Conservation (phyloP, 23 tunicate species). For the Aplidium turbinatum region DNA sequence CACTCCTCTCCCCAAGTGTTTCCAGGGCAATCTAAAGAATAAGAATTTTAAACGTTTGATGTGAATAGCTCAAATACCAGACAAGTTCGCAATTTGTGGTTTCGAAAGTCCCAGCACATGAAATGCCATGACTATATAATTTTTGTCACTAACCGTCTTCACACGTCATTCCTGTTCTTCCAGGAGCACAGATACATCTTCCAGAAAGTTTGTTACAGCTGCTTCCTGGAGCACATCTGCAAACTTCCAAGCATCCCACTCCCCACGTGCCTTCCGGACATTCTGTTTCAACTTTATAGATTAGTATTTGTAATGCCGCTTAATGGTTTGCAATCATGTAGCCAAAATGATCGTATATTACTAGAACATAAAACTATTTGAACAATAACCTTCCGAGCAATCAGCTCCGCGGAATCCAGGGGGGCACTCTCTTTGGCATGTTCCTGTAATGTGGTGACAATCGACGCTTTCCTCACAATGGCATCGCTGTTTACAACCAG, state of each 20-base stretch:
- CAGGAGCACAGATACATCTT: constrained; percentile 73
- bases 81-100: too few relatives aligned
- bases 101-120: too few relatives aligned
- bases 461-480: constrained; percentile 86
- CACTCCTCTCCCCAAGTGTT: constrained; percentile 79
- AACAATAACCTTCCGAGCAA: constrained; percentile 87
- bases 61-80: neutral
- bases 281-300: constrained; percentile 36
- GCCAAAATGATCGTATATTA: neutral
- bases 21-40: constrained; percentile 72
- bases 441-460: constrained; percentile 89
- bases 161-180: constrained; percentile 83
- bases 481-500: constrained; percentile 64
- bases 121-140: too few relatives aligned
- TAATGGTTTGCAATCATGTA: neutral
- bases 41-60: neutral
- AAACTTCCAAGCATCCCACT: constrained; percentile 71
- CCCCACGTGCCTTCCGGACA: constrained; percentile 95
- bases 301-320: neutral
- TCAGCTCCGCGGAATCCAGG: constrained; percentile 70
- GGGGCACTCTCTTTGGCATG: constrained; percentile 93
- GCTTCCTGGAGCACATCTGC: constrained; percentile 79
- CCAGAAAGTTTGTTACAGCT: constrained; percentile 70
- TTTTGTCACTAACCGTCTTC: constrained; percentile 86
- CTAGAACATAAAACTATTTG: neutral